Evolutionary conservation across 64 coral and sea anemone genomes (phyloP).

Genomic region (Trachythela sp.): DNA sequence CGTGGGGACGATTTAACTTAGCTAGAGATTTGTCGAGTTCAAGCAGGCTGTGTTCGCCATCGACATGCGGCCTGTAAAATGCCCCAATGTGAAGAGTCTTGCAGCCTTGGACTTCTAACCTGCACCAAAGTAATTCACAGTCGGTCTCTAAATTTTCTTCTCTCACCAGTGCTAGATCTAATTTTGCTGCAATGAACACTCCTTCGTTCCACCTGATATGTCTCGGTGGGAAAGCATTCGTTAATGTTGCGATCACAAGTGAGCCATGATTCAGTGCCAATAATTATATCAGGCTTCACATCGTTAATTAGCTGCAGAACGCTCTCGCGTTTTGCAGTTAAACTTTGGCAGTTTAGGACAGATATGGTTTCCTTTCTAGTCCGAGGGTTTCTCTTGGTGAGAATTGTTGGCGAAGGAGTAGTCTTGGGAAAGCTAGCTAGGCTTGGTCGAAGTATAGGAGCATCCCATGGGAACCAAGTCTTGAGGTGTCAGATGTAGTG

Average conservation of each 20-base stretch:
- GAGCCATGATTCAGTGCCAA: slow-evolving; percentile 18
- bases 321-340: not conserved
- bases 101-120: not conserved
- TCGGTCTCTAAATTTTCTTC: slow-evolving; percentile 29
- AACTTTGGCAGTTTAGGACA: slow-evolving; percentile 17
- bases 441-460: no score
- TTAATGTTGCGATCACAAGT: not conserved
- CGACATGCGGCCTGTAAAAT: slow-evolving; percentile 38
- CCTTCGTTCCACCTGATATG: slow-evolving; percentile 30
- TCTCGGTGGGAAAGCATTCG: not conserved
- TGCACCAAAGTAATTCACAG: slow-evolving; percentile 63
- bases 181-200: slow-evolving; percentile 32
- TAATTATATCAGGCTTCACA: slow-evolving; percentile 23
- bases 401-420: no score
- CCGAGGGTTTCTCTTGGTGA: no score
- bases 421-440: no score
- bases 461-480: no score
- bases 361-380: no score
- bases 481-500: no score
- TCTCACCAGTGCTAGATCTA: slow-evolving; percentile 35
- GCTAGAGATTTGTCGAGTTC: slow-evolving; percentile 50
- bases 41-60: slow-evolving; percentile 40
- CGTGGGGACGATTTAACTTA: slow-evolving; percentile 17
- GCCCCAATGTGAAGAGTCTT: slow-evolving; percentile 53
- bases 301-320: not conserved